Evolutionary conservation across 2,113 vertebrate species (phyloP).

Genomic region (Aythya baeri): DNA sequence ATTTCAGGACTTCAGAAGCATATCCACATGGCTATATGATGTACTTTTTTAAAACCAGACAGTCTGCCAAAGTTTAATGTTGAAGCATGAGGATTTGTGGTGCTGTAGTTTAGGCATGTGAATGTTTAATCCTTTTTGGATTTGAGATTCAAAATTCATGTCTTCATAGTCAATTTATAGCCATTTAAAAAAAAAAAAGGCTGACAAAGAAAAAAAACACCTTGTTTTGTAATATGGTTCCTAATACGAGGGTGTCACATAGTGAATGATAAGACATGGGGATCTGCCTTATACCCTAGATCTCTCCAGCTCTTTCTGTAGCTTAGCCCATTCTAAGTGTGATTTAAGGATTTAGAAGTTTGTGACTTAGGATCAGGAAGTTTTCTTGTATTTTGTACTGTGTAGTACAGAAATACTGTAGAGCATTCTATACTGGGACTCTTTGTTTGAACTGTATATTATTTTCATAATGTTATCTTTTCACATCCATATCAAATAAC

Average conservation of each 20-base stretch:
- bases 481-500: neutral
- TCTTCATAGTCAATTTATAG: neutral
- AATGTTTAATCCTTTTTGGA: neutral
- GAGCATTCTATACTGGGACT: neutral
- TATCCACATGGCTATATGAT: neutral
- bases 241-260: accelerated
- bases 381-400: neutral
- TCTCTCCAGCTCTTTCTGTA: neutral
- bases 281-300: neutral
- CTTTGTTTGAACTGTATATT: neutral
- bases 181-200: neutral
- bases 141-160: neutral
- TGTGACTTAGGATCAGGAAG: neutral
- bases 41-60: neutral
- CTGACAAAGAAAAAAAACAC: neutral
- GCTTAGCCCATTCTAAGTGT: neutral
- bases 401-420: neutral
- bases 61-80: no score
- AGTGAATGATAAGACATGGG: neutral
- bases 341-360: neutral
- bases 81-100: neutral
- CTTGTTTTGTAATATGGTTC: neutral
- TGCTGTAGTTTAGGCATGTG: neutral
- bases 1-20: neutral
- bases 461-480: neutral